Base-by-base conservation (phyloP, 2,888 invertebrate species). In the Phaonia tiefii region DNA sequence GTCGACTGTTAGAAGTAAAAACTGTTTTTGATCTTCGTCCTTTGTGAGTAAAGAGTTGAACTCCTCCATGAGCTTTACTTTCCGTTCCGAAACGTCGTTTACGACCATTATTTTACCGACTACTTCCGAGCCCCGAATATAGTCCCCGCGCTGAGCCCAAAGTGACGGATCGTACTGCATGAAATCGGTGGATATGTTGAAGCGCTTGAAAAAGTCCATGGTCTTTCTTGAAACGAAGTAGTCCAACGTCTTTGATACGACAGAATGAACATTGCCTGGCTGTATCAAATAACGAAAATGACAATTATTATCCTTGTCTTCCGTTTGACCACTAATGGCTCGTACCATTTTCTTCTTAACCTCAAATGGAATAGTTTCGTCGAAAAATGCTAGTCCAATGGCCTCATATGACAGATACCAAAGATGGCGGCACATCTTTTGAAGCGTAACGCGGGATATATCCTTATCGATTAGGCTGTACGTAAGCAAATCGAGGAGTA, bases 271-370 rank as follows among this genome's bases (percentile, higher is more conserved):
- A n/a, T n/a, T n/a, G n/a, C n/a, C n/a, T n/a, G n/a, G n/a, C n/a
- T n/a, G n/a, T n/a, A n/a, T n/a, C n/a, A n/a, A n/a, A n/a, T n/a
- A n/a, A n/a, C n/a, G n/a, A n/a, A n/a, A n/a, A n/a, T n/a, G n/a
- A n/a, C n/a, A n/a, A n/a, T n/a, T n/a, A n/a, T n/a, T n/a, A n/a
- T 44, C 42, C 20, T 44, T 44, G 44, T 65, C 44, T 44, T n/a
- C n/a, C n/a, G 42, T 65, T 11, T 44, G 42, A 22, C 42, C 44
- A 44, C 44, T 22, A 44, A 65, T 17, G 42, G 20, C 44, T 65
- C 44, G 65, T 20, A 65, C 44, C 65, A 65, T 65, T 44, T 44
- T 65, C 22, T 65, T 65, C 44, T 63, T 44, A 22, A 65, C 22
- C 44, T 44, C 51, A 7, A 51, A 51, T 8, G 51, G 17, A n/a